These are phyloP conservation scores for Heliocidaris tuberculata DNA, from an alignment of 35 echinoderm and acorn worm genomes.

Conservation along the genomic window DNA sequence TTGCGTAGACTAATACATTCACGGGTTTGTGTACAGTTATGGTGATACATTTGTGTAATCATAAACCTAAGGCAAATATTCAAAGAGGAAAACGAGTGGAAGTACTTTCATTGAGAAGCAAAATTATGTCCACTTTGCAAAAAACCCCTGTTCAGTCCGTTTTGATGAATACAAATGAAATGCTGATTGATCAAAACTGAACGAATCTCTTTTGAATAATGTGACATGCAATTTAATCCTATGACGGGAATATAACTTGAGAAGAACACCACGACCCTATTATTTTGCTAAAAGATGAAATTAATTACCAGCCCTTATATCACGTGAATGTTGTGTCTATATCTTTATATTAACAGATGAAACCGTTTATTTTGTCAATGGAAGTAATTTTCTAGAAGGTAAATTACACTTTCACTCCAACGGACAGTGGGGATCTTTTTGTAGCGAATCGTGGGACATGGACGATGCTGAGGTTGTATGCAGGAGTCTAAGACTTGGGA, in stretches of 20 bases:
- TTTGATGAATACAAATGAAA: too few relatives aligned
- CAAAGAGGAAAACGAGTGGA: too few relatives aligned
- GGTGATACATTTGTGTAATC: too few relatives aligned
- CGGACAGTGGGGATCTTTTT: slow-evolving; percentile 31
- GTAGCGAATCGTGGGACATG: not conserved
- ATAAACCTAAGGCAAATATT: too few relatives aligned
- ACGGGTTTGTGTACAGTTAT: too few relatives aligned
- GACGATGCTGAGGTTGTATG: slow-evolving; percentile 27
- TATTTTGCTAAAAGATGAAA: too few relatives aligned
- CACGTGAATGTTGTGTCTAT: not conserved
- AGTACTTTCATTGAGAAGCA: too few relatives aligned
- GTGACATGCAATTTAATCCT: not conserved
- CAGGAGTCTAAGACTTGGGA: not conserved
- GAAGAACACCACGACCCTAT: not conserved
- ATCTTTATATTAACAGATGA: not conserved
- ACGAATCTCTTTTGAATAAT: too few relatives aligned
- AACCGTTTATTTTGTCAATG: not conserved
- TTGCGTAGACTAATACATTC: not conserved
- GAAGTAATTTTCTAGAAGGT: not conserved
- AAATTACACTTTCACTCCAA: not conserved
- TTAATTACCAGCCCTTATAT: too few relatives aligned
- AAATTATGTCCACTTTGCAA: too few relatives aligned
- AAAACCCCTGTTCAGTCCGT: too few relatives aligned
- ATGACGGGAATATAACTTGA: not conserved
- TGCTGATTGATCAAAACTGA: too few relatives aligned